phyloP scores from a whole-genome alignment of 1,140 invertebrate genomes.

The Heliconius himera region DNA sequence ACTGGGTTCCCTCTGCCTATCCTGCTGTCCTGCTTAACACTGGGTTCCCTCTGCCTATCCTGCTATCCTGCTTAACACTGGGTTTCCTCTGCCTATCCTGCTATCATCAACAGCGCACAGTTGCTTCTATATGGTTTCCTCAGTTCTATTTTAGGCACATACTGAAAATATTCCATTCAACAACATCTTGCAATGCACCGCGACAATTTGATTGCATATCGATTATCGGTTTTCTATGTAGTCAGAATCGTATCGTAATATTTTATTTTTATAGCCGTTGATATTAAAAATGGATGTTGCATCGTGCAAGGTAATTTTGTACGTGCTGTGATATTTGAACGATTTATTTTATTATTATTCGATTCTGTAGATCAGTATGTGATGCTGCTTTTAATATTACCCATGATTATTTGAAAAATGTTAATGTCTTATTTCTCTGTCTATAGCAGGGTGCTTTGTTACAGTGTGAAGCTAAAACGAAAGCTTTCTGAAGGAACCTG shows the following conservation, averaged over 20 bases:
- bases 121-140: not conserved
- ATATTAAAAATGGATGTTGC: slow-evolving; percentile 21
- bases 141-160: slow-evolving; percentile 39
- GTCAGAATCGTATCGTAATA: slow-evolving; percentile 14
- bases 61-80: too few species aligned
- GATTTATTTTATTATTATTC: not conserved
- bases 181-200: slow-evolving; percentile 41
- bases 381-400: not conserved
- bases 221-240: slow-evolving; percentile 18
- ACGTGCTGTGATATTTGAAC: slow-evolving; percentile 11
- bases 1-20: too few species aligned
- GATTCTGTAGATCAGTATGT: not conserved
- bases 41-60: too few species aligned
- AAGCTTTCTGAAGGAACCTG: too few species aligned
- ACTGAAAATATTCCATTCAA: slow-evolving; percentile 56
- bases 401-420: too few species aligned
- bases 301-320: not conserved
- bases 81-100: too few species aligned
- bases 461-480: not conserved
- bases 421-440: too few species aligned
- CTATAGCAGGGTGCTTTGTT: not conserved
- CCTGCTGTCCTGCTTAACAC: too few species aligned
- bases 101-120: too few species aligned
- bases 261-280: slow-evolving; percentile 20
- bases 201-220: slow-evolving; percentile 48